These are phyloP conservation scores for Cygnus buccinator DNA, from an alignment of 2,113 vertebrate genomes.

Conservation along the genomic window DNA sequence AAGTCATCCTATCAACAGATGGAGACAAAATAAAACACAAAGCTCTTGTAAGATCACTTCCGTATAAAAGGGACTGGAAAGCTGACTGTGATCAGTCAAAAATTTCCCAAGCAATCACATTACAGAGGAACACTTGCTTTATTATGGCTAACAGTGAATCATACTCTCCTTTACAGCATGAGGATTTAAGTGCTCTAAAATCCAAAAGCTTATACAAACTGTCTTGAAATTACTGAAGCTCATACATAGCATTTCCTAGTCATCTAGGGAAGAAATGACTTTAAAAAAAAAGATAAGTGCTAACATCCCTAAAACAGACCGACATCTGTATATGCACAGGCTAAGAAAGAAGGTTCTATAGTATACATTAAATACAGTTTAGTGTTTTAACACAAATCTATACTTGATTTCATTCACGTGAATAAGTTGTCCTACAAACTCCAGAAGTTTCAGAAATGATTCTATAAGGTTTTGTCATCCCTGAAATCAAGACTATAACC, in stretches of 20 bases:
- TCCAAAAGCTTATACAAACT: not conserved
- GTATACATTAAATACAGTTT: not conserved
- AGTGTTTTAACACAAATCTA: not conserved
- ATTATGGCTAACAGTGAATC: slow-evolving; percentile 16
- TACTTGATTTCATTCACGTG: not conserved
- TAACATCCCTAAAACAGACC: not conserved
- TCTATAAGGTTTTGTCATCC: not conserved
- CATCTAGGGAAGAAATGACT: not conserved
- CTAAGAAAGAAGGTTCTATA: not conserved
- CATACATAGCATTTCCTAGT: not conserved
- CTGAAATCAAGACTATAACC: not conserved
- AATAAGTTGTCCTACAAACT: not conserved
- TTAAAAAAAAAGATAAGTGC: not conserved
- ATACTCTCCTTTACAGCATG: not conserved
- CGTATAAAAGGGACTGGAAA: not conserved
- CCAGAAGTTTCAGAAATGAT: not conserved
- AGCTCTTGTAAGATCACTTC: slow-evolving; percentile 1
- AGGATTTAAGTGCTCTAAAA: not conserved
- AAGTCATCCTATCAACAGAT: slow-evolving; percentile 52
- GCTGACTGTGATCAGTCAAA: slow-evolving; percentile 29
- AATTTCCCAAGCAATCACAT: slow-evolving; percentile 32
- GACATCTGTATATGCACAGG: not conserved
- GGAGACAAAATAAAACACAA: slow-evolving; percentile 57
- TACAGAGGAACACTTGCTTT: slow-evolving; percentile 15
- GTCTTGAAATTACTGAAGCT: not conserved